These are phyloP conservation scores for Corvus hawaiiensis DNA, from an alignment of 2,113 vertebrate species.

Conservation along the genomic window DNA sequence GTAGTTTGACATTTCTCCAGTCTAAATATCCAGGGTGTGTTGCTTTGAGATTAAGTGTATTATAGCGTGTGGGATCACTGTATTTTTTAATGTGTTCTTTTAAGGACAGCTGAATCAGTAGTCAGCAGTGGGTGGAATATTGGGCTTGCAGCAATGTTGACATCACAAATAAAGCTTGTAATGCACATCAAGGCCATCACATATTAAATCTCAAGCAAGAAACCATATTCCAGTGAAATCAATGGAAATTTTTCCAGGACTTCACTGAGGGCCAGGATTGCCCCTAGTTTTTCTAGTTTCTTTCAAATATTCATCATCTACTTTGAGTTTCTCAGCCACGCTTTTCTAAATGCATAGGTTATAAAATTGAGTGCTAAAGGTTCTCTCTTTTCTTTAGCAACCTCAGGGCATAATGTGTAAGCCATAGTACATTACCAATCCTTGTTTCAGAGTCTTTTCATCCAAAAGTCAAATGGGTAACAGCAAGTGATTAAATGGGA, in stretches of 20 bases:
- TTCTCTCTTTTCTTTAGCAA: not conserved
- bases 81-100: not conserved
- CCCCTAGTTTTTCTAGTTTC: not conserved
- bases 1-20: not conserved
- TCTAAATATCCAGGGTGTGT: not conserved
- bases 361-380: not conserved
- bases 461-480: not conserved
- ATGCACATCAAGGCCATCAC: not conserved
- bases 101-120: not conserved
- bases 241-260: not conserved
- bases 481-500: not conserved
- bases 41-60: not conserved
- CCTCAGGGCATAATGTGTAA: not conserved
- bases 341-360: not conserved
- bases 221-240: not conserved
- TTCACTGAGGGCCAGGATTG: not conserved
- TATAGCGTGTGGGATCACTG: not conserved
- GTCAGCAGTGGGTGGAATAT: not conserved
- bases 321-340: not conserved
- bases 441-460: conserved; percentile 31
- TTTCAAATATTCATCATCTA: not conserved
- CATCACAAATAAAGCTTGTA: not conserved
- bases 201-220: not conserved
- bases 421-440: not conserved
- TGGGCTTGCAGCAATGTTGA: not conserved